Base-by-base conservation (phyloP, 2,113 vertebrate genomes). In the Cyprinus carpio region DNA sequence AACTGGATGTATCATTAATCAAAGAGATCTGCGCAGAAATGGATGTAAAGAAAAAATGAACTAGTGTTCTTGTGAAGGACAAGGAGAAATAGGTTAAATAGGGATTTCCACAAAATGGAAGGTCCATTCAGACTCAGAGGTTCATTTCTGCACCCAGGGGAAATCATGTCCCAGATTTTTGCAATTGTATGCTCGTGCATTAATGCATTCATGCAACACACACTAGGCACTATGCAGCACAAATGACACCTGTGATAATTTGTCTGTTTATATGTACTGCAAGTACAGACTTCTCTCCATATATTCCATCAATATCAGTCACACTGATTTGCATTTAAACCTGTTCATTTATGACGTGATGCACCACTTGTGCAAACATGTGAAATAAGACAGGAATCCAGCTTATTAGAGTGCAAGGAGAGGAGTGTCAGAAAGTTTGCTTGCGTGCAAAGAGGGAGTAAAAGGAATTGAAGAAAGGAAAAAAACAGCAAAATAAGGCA, bases 151-250 rank as follows among this genome's bases (percentile, higher is more conserved):
- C 40, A 72, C 84, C 77, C 49, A 58, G 72, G 85, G 80, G 75
- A 88, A 72, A 81, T 46, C 65, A 43, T 49, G 87, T 49, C 83
- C 88, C 82, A 87, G 85, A 76, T 76, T 20, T 82, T 82, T 78
- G 67, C 29, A 18, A 77, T 60, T 25, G 16, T 76, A 37, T 58
- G 11, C 43, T 56, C 65, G 27, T 18, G 74, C 20, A 51, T 13
- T 79, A 27, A 64, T 58, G 10, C 62, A 37, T 34, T 65, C 31
- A 67, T 78, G 51, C 31, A 9, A 65, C 71, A 75, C 75, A 40
- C 60, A 83, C 29, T 81, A 37, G 3, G 7, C 54, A 75, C 27
- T 16, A 13, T 34, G 65, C 65, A 37, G 31, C 31, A 69, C 31
- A 69, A 16, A 69, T 31, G 40, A 29, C 71, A 86, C 37, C 23